These are phyloP conservation scores for Eledona agricola DNA, from an alignment of 2,888 invertebrate genomes.

Conservation along the genomic window DNA sequence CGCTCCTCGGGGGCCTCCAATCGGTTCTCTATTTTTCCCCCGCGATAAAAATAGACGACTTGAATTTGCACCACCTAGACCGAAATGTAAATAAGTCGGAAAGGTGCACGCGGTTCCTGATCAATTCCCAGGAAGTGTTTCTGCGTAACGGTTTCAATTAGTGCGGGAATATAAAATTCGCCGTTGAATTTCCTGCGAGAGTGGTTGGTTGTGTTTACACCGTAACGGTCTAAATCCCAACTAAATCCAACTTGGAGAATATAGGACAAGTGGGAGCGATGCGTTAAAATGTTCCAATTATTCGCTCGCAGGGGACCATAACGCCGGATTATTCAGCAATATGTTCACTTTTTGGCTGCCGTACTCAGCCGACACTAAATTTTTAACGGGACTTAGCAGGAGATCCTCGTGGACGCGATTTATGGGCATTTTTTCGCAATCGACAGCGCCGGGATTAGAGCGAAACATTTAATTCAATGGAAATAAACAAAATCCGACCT, in stretches of 20 bases:
- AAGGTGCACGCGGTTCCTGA: background rate
- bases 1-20: conserved; percentile 16
- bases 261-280: conserved; percentile 48
- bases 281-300: conserved; percentile 51
- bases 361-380: conserved; percentile 30
- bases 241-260: conserved; percentile 45
- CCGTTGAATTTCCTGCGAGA: conserved; percentile 26
- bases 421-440: conserved; percentile 17
- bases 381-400: conserved; percentile 18
- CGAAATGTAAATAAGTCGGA: conserved; percentile 18
- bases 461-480: background rate
- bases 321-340: conserved; percentile 49
- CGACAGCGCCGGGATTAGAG: conserved; percentile 6
- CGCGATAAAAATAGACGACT: conserved; percentile 17
- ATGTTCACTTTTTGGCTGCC: conserved; percentile 45
- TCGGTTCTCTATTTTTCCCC: conserved; percentile 14
- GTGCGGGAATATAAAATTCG: conserved; percentile 31
- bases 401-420: conserved; percentile 10
- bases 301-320: conserved; percentile 47
- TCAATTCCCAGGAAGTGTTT: conserved; percentile 8
- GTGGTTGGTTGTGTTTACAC: conserved; percentile 36
- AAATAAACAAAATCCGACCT: conserved; percentile 18
- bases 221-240: conserved; percentile 32
- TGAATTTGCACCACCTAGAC: conserved; percentile 16
- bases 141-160: conserved; percentile 27